Base-by-base conservation (phyloP, 2,113 vertebrate genomes). In the Choloepus hoffmanni region DNA sequence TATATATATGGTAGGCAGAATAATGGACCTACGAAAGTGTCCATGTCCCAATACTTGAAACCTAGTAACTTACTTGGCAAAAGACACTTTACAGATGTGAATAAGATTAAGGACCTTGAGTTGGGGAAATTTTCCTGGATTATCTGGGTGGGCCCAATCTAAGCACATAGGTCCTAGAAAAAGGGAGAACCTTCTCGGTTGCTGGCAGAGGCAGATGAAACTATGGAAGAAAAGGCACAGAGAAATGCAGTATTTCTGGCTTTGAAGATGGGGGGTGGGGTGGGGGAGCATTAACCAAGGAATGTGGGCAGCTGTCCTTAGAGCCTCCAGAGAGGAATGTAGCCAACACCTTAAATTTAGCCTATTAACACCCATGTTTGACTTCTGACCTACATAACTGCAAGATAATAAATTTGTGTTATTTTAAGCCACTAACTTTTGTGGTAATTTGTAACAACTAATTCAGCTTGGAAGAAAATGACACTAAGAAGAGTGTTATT, bases 381-480 rank as follows among this genome's bases (percentile, higher is more conserved):
- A 79, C 36, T 87, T 85, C 45, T 72, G 21, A 82, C 18, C 16
- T 89, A 70, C 33, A n/a, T 55, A 72, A 92, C 7, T 93, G 16
- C 30, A 83, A 72, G 24, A 43, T 63, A 73, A 82, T 73, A 60
- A 18, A 53, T 73, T 55, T 82, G 30, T 73, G 28, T 68, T 92
- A 48, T 90, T 92, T 94, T 62, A 89, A 68, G 36, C 30, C 50
- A 65, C 30, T 70, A 72, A 11, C 36, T 23, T 89, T 89, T 89
- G 24, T 91, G 45, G 33, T 72, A 78, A 85, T 74, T 83, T 76
- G 14, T 82, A 55, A 92, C 79, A 85, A 79, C 5, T 86, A 89
- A 79, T 2, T 5, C 6, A 62, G 0, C 70, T 63, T 95, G 72
- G 43, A 89, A 93, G 60, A 93, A 91, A 96, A 79, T 68, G 74